phyloP scores from a whole-genome alignment of 2,888 invertebrate genomes.

The Erebia palarica region DNA sequence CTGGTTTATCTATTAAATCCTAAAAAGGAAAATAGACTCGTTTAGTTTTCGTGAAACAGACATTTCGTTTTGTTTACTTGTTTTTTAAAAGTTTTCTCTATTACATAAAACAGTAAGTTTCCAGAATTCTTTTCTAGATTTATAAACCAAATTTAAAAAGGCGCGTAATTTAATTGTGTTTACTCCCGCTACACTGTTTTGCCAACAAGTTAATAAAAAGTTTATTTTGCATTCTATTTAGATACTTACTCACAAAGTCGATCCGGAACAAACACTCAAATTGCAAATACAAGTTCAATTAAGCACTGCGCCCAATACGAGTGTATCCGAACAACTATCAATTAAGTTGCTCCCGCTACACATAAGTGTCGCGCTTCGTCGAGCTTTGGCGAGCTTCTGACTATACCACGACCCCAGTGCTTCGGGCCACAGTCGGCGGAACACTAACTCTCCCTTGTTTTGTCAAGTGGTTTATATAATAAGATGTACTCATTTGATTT shows the following conservation, averaged over 20 bases:
- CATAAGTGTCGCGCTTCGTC: not conserved
- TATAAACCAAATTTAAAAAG: too few species aligned
- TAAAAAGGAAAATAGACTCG: too few species aligned
- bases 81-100: too few species aligned
- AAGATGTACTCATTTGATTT: constrained; percentile 39
- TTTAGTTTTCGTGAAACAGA: too few species aligned
- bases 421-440: constrained; percentile 27
- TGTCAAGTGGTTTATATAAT: constrained; percentile 17
- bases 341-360: not conserved
- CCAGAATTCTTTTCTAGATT: too few species aligned
- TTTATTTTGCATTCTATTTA: not conserved
- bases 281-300: not conserved
- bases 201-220: too few species aligned
- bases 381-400: not conserved
- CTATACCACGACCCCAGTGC: not conserved
- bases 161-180: too few species aligned
- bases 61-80: too few species aligned
- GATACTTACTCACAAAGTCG: not conserved
- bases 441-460: constrained; percentile 36
- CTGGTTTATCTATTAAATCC: too few species aligned
- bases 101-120: too few species aligned
- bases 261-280: not conserved
- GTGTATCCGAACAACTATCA: not conserved
- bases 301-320: not conserved
- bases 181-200: too few species aligned